A percentile compares a stretch with the other conserved stretches of the same genome.
Evolutionary conservation across 1,140 invertebrate species (phyloP).

Genomic region (Tachypleus tridentatus): DNA sequence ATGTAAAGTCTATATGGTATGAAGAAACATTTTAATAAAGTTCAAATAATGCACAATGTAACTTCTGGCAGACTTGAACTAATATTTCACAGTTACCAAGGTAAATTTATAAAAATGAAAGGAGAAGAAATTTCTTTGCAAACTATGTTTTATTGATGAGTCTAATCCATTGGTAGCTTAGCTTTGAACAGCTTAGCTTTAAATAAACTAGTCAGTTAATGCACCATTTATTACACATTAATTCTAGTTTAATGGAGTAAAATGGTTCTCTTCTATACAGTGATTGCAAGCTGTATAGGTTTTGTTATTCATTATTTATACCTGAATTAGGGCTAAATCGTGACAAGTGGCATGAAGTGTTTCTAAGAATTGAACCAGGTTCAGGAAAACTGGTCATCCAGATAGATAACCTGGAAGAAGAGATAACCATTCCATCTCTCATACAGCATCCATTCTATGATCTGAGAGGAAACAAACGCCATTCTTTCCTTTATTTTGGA

Average conservation of each 20-base stretch:
- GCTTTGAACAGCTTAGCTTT: too few relatives aligned
- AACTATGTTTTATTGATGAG: too few relatives aligned
- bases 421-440: conserved; percentile 62
- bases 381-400: conserved; percentile 62
- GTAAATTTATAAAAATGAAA: too few relatives aligned
- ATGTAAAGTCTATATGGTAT: too few relatives aligned
- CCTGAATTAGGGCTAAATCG: conserved; percentile 51
- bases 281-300: conserved; percentile 4
- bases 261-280: background rate
- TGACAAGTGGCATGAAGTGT: conserved; percentile 77
- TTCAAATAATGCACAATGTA: too few relatives aligned
- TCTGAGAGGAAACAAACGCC: conserved; percentile 56
- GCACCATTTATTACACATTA: too few relatives aligned
- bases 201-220: too few relatives aligned
- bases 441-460: conserved; percentile 69
- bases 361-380: conserved; percentile 68
- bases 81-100: too few relatives aligned
- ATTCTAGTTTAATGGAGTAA: conserved; percentile 1
- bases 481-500: conserved; percentile 76
- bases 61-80: too few relatives aligned
- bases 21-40: too few relatives aligned
- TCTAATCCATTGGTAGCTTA: too few relatives aligned
- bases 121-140: too few relatives aligned
- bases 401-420: conserved; percentile 59
- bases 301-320: conserved; percentile 17